Base-by-base conservation (phyloP, 35 echinoderm and acorn worm species). In the Lytechinus pictus region DNA sequence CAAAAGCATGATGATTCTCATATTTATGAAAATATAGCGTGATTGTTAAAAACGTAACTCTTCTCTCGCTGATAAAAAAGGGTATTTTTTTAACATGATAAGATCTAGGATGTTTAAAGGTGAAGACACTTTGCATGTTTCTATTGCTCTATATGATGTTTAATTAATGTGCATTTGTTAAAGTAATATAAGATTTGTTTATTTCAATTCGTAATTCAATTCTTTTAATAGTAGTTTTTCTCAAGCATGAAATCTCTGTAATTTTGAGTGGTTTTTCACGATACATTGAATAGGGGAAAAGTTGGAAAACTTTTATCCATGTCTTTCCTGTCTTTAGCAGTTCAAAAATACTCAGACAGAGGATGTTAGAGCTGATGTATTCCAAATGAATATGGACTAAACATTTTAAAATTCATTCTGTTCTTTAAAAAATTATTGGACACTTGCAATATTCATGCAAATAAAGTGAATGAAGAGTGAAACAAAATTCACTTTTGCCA, bases 11-110 rank as follows among this genome's bases (percentile, higher is more conserved):
- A 54, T 24, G 92, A 93, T 57, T 93, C 92, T 19, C 92, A 93
- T 57, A 93, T 93, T 28, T 93, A 93, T 57, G 92, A 93, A 93
- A 93, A 93, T 28, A 93, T 93, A 53, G 52, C 92, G 28, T 93
- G 52, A 57, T 5, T 28, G 66, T 44, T 44, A 52, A 1, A 27
- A 44, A 33, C 27, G 21, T 90, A 54, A 33, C 52, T 88, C 56
- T 58, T 58, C 56, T 58, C 14, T 79, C 19, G 14, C 66, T 79
- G 14, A 5, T 72, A 24, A 72, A 4, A 72, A 2, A 24, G 66
- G 11, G 55, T 57, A 57, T 19, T 6, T 79, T 14, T 24, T 19
- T 1, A 24, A 79, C 66, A 79, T 79, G 66, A 24, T 5, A 79
- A 79, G n/a, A n/a, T 2, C 56, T 11, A 58, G 56, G 56, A 58